Conservation (phyloP, 2,113 vertebrate species). For the Gallinago paraguaiae region DNA sequence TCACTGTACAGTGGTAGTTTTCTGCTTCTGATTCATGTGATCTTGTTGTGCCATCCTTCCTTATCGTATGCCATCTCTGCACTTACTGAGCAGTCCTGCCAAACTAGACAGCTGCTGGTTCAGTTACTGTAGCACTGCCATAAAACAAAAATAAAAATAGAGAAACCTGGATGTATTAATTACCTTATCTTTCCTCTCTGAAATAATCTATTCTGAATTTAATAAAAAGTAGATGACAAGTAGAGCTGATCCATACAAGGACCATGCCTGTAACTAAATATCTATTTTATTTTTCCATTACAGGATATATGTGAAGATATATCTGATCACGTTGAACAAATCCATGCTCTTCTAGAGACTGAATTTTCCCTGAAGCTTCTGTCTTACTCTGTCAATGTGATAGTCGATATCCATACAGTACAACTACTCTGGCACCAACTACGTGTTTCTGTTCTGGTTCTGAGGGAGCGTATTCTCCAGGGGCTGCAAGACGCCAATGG, state of each 20-base stretch:
- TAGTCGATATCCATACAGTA: slow-evolving; percentile 93
- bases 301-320: slow-evolving; percentile 99
- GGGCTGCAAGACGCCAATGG: slow-evolving; percentile 98
- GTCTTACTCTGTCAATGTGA: slow-evolving; percentile 96
- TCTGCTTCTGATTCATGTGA: slow-evolving; percentile 8
- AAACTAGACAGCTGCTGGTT: slow-evolving; percentile 47
- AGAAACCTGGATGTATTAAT: not conserved
- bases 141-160: not conserved
- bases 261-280: not conserved
- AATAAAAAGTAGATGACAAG: not conserved
- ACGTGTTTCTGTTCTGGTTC: slow-evolving; percentile 94
- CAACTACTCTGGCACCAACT: slow-evolving; percentile 98
- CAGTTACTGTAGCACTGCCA: slow-evolving; percentile 26
- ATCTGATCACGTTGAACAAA: slow-evolving; percentile 98
- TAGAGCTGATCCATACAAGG: not conserved
- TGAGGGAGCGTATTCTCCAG: slow-evolving; percentile 96
- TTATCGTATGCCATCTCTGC: not conserved
- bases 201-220: not conserved
- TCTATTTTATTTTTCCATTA: slow-evolving; percentile 27
- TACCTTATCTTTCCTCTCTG: not conserved
- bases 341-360: slow-evolving; percentile 95
- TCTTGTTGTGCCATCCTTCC: not conserved
- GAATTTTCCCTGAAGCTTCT: slow-evolving; percentile 98
- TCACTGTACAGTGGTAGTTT: slow-evolving; percentile 8
- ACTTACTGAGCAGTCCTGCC: not conserved